Evolutionary conservation across 2,797 vertebrate species (phyloP).

Genomic region (Pantherophis vulpinus): DNA sequence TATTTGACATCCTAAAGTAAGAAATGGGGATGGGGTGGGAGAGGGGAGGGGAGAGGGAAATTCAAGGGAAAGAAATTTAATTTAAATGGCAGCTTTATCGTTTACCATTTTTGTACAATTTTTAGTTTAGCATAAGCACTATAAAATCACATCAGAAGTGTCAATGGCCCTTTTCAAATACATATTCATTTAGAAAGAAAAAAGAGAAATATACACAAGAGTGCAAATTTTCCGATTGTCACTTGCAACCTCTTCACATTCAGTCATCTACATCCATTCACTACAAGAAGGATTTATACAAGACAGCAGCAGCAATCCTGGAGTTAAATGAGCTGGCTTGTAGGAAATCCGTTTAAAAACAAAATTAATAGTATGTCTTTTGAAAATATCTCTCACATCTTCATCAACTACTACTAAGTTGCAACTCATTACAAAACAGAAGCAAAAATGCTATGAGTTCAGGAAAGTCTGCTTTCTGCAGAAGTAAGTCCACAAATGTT

Average conservation of each 20-base stretch:
- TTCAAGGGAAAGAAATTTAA: conserved; percentile 54
- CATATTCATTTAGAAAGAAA: conserved; percentile 65
- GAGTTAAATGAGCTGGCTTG: conserved; percentile 62
- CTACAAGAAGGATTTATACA: conserved; percentile 66
- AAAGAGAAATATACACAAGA: conserved; percentile 75
- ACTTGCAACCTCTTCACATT: conserved; percentile 84
- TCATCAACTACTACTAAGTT: conserved; percentile 66
- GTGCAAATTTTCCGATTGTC: conserved; percentile 87
- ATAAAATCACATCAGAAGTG: conserved; percentile 71
- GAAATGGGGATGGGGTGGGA: conserved; percentile 63
- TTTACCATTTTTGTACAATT: conserved; percentile 71
- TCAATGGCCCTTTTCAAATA: conserved; percentile 67
- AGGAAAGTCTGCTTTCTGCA: conserved; percentile 70
- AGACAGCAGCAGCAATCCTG: conserved; percentile 71
- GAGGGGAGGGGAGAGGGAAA: neutral
- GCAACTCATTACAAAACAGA: conserved; percentile 68
- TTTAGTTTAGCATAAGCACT: conserved; percentile 69
- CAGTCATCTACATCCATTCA: conserved; percentile 74
- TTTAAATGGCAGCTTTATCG: conserved; percentile 71
- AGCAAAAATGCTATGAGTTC: conserved; percentile 58
- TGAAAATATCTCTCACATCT: conserved; percentile 59
- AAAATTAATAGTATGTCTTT: conserved; percentile 58
- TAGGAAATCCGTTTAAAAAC: conserved; percentile 60
- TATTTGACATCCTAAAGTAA: conserved; percentile 76
- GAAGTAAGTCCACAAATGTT: conserved; percentile 62